Percentiles rank a stretch among this genome's conserved stretches.
Conservation (phyloP, 2,888 invertebrate species). For the Ectemnius lituratus region DNA sequence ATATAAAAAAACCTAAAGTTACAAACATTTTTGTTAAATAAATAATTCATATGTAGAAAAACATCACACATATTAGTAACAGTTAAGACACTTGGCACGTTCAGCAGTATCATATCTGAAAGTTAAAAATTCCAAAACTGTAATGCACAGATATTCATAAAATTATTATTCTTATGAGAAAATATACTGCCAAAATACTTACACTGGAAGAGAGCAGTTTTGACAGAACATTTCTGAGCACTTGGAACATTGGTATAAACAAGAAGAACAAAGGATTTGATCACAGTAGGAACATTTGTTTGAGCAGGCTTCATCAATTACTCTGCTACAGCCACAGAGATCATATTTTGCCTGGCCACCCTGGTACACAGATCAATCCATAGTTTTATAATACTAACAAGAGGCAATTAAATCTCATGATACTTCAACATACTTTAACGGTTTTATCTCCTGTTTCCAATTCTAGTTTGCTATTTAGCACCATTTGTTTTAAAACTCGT, state of each 20-base stretch:
- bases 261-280: constrained; percentile 63
- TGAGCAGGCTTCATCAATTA: constrained; percentile 50
- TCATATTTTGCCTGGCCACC: constrained; percentile 35
- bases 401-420: too few relatives aligned
- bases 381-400: too few relatives aligned
- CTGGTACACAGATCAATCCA: constrained; percentile 3
- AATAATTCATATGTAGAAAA: constrained; percentile 21
- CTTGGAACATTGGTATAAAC: constrained; percentile 59
- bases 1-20: background rate
- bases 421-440: constrained; percentile 41
- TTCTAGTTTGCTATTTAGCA: constrained; percentile 61
- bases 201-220: constrained; percentile 67
- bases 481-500: constrained; percentile 63
- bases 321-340: constrained; percentile 59
- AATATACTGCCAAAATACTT: constrained; percentile 39
- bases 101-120: constrained; percentile 66
- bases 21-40: constrained; percentile 15
- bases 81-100: constrained; percentile 64
- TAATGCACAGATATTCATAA: background rate
- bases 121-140: constrained; percentile 28
- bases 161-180: background rate
- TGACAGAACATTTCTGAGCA: constrained; percentile 66
- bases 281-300: constrained; percentile 68
- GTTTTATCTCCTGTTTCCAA: constrained; percentile 54
- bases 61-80: constrained; percentile 59